phyloP scores from a whole-genome alignment of 2,113 vertebrate species.

The Lycaon pictus region DNA sequence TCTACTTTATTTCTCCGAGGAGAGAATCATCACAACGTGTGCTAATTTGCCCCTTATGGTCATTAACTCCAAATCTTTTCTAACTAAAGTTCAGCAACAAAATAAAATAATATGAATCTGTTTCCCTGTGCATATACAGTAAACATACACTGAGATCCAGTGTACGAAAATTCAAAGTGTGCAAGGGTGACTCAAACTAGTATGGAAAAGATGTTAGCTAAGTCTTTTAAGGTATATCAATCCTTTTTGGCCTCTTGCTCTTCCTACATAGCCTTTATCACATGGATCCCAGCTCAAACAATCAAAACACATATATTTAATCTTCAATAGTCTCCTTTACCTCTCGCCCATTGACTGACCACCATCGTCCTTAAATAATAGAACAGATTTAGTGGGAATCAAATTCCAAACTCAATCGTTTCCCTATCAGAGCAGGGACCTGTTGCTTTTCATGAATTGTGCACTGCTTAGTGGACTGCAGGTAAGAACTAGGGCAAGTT shows the following conservation, averaged over 20 bases:
- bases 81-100: neutral
- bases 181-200: neutral
- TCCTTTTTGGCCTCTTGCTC: neutral
- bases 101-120: neutral
- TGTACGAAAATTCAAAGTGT: neutral
- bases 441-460: neutral
- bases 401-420: neutral
- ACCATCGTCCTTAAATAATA: neutral
- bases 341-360: neutral
- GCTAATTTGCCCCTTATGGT: neutral
- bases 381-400: neutral
- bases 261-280: neutral
- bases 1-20: neutral
- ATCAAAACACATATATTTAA: neutral
- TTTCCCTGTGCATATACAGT: neutral
- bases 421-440: neutral
- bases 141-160: neutral
- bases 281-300: neutral
- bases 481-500: neutral
- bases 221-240: neutral
- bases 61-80: neutral
- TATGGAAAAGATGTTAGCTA: neutral
- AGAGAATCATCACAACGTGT: neutral
- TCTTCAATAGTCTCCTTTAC: neutral
- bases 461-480: neutral